Evolutionary conservation across 2,797 vertebrate genomes (phyloP).

Genomic region (Lacerta bilineata): DNA sequence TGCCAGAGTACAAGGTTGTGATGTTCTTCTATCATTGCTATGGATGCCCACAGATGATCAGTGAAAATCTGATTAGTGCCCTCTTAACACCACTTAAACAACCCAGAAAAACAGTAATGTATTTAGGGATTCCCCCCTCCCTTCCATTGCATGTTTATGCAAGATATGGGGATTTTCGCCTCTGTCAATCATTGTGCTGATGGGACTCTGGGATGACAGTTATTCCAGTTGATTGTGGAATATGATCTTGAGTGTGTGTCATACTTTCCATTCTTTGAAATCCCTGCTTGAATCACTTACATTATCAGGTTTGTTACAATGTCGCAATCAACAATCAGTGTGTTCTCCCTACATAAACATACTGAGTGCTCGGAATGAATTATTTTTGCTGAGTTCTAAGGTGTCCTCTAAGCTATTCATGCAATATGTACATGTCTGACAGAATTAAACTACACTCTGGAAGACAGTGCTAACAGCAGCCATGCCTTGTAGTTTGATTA

Average conservation of each 20-base stretch:
- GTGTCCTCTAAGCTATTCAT: background rate
- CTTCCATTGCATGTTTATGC: conserved; percentile 15
- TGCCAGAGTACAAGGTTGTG: background rate
- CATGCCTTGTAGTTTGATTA: background rate
- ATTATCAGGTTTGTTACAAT: conserved; percentile 25
- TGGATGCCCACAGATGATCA: background rate
- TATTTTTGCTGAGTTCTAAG: conserved; percentile 20
- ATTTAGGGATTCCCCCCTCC: background rate
- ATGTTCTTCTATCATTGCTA: background rate
- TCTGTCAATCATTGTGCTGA: background rate
- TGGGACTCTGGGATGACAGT: background rate
- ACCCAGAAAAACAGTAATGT: background rate
- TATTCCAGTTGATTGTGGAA: background rate
- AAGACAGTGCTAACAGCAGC: background rate
- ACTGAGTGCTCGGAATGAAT: background rate
- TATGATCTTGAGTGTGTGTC: background rate
- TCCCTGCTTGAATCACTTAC: background rate
- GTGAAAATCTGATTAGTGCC: conserved; percentile 4
- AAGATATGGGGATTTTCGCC: conserved; percentile 7
- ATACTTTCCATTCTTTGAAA: conserved; percentile 27
- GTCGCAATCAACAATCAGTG: background rate
- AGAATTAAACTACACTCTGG: conserved; percentile 1
- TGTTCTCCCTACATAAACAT: conserved; percentile 16
- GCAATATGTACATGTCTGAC: background rate
- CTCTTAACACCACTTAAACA: conserved; percentile 7